Base-by-base conservation (phyloP, 2,113 vertebrate genomes). In the Tachysurus fulvidraco region DNA sequence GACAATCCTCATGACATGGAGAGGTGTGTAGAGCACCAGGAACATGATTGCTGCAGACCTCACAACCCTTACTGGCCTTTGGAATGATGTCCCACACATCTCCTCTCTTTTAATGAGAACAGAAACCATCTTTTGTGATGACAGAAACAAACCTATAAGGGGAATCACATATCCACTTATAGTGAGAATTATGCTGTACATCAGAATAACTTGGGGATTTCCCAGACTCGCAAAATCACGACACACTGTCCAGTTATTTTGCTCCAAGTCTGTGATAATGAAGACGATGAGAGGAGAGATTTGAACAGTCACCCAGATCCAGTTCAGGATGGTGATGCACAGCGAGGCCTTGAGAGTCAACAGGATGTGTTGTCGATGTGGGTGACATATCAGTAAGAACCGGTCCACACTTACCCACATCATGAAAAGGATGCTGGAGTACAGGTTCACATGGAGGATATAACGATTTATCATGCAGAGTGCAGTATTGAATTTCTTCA, bases 1-100 rank as follows among this genome's bases (percentile, higher is more conserved):
- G 2, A 50, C 69, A 0, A 97, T 99, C 88, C 97, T 94, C 95
- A 98, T 93, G 5, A 98, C 1, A 5, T 99, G 98, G 76, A 97
- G 97, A 2, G 97, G 97, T 0, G 96, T 95, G 10, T 97, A 98
- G 19, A 98, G 92, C 60, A 96, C 2, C 0, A 95, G 94, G 91
- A 98, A 98, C 91, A 96, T 94, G 0, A 80, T 89, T 11, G 97
- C 85, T 0, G 94, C 93, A 50, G 94, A 90, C n/a, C 92, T 55
- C 0, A 94, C 92, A 0, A 97, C 83, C 1, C 85, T 85, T 0
- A 97, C 94, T 1, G 97, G 95, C 59, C 94, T 94, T 5, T 95
- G 96, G 3, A 95, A 94, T 0, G 93, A 76, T 59, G 89, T 25
- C 46, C 86, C 80, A 0, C 93, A 4, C 0, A 93, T 91, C 82